phyloP scores from a whole-genome alignment of 2,888 invertebrate species.

The Mycalesis mineus region DNA sequence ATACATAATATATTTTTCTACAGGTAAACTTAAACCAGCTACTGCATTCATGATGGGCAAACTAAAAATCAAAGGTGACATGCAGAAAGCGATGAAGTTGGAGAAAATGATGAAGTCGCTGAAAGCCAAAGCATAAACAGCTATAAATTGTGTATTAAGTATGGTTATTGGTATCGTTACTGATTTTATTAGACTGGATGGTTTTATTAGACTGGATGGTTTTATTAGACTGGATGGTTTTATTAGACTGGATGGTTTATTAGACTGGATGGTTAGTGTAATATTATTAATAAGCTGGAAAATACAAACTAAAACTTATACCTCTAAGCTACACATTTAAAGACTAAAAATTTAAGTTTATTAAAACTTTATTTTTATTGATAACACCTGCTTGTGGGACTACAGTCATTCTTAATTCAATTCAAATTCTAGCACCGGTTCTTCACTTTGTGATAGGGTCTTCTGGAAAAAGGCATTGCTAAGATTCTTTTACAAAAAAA shows the following conservation, averaged over 20 bases:
- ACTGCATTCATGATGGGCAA: conserved; percentile 98
- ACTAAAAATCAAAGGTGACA: conserved; percentile 93
- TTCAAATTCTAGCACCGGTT: too few species aligned
- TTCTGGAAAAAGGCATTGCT: too few species aligned
- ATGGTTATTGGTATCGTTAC: not conserved
- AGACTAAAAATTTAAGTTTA: too few species aligned
- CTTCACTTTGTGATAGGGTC: too few species aligned
- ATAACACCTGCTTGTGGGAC: too few species aligned
- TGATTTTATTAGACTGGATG: not conserved
- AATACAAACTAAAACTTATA: too few species aligned
- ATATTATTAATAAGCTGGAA: not conserved
- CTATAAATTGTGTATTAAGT: not conserved
- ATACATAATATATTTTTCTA: conserved; percentile 22
- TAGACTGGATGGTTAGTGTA: not conserved
- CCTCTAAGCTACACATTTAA: too few species aligned
- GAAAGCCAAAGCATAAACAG: conserved; percentile 77
- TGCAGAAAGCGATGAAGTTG: conserved; percentile 96
- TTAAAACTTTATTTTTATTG: too few species aligned
- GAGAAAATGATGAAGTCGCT: conserved; percentile 91
- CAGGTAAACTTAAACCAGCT: conserved; percentile 92
- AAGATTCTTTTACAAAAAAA: too few species aligned
- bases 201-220: too few species aligned
- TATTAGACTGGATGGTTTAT: not conserved
- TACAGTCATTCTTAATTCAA: too few species aligned
- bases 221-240: not conserved